phyloP scores from a whole-genome alignment of 2,113 vertebrate species.

The Salminus brasiliensis region DNA sequence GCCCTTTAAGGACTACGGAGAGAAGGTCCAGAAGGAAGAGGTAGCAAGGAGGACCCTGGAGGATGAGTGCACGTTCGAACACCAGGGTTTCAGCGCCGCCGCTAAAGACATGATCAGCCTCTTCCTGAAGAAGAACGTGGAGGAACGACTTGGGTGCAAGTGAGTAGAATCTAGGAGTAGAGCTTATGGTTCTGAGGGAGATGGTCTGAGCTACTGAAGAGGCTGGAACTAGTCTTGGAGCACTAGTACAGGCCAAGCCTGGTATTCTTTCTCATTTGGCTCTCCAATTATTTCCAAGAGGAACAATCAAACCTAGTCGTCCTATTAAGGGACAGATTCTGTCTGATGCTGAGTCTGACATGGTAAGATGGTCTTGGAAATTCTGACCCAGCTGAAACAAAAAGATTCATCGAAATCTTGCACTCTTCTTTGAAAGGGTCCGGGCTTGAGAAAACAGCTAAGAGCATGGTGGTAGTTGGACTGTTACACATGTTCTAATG shows the following conservation, averaged over 20 bases:
- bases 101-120: constrained; percentile 80
- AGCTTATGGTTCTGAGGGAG: not conserved
- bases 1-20: constrained; percentile 86
- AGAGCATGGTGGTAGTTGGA: too few species aligned
- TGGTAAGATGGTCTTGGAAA: too few species aligned
- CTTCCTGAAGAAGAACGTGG: constrained; percentile 82
- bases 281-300: too few species aligned
- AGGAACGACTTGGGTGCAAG: constrained; percentile 84
- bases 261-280: too few species aligned
- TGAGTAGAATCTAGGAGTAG: constrained; percentile 62
- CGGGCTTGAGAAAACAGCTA: not conserved
- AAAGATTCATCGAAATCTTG: constrained; percentile 83
- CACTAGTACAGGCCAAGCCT: too few species aligned
- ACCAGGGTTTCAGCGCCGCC: constrained; percentile 79
- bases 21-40: constrained; percentile 84
- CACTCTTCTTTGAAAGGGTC: constrained; percentile 72
- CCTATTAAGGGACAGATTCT: too few species aligned
- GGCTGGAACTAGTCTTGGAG: too few species aligned
- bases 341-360: too few species aligned
- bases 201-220: not conserved
- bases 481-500: too few species aligned
- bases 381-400: too few species aligned
- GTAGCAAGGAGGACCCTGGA: constrained; percentile 83
- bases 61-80: constrained; percentile 82
- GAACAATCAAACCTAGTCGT: too few species aligned